Evolutionary conservation across 2,113 vertebrate species (phyloP).

Genomic region (Trichechus manatus): DNA sequence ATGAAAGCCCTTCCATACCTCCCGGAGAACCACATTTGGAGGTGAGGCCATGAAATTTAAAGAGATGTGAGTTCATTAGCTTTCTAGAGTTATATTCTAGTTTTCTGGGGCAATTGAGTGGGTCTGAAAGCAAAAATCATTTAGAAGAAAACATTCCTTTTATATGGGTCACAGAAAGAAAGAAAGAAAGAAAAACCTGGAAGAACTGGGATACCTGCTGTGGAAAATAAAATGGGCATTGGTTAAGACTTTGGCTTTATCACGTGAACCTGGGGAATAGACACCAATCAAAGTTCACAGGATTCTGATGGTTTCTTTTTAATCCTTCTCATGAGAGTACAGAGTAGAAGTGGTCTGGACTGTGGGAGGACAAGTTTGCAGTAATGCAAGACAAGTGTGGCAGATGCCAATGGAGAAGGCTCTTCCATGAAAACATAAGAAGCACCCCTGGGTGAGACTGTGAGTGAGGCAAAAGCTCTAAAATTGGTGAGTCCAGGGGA

Average conservation of each 20-base stretch:
- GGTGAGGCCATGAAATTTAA: slow-evolving; percentile 42
- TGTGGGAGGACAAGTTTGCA: neutral
- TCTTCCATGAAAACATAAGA: neutral
- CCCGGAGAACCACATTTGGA: neutral
- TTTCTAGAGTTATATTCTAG: slow-evolving; percentile 37
- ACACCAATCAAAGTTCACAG: neutral
- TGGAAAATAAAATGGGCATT: neutral
- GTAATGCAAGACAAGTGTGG: neutral
- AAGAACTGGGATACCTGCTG: neutral
- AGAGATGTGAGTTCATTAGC: neutral
- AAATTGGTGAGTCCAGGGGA: neutral
- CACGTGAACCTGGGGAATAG: neutral
- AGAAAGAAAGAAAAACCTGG: neutral
- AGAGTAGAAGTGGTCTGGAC: neutral
- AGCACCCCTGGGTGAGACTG: neutral
- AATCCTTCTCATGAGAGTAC: neutral
- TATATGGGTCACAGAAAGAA: slow-evolving; percentile 20
- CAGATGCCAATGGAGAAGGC: neutral
- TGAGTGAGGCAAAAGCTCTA: neutral
- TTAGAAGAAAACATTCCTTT: neutral
- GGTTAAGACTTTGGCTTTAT: neutral
- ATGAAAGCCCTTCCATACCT: neutral
- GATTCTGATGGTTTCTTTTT: neutral
- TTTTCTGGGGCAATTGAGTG: neutral
- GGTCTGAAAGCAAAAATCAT: neutral